A percentile compares a stretch with the other conserved stretches of the same genome.
phyloP scores from a whole-genome alignment of 2,113 vertebrate species.

The Connochaetes taurinus region DNA sequence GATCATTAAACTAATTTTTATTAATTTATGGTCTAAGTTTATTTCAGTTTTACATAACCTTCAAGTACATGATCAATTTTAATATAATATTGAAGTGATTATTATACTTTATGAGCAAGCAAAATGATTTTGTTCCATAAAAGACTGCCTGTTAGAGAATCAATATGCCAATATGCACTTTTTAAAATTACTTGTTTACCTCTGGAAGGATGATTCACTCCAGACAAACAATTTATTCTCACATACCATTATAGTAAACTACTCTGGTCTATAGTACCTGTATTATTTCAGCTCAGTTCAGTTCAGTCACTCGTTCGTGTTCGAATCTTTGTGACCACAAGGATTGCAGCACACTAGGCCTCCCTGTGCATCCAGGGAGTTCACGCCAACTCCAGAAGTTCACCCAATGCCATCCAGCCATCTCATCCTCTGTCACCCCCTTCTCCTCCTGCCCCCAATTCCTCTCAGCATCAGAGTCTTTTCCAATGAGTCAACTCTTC shows the following conservation, averaged over 20 bases:
- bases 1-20: background rate
- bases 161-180: too few relatives aligned
- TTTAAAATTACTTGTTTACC: background rate
- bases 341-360: too few relatives aligned
- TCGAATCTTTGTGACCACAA: too few relatives aligned
- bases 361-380: too few relatives aligned
- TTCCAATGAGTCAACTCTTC: too few relatives aligned
- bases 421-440: too few relatives aligned
- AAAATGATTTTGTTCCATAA: background rate
- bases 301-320: too few relatives aligned
- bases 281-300: background rate
- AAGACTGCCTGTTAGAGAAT: background rate
- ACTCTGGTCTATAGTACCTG: background rate
- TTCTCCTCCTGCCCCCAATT: too few relatives aligned
- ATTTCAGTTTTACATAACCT: background rate
- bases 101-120: background rate
- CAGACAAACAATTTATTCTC: background rate
- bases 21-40: background rate
- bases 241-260: background rate
- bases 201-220: background rate
- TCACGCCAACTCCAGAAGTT: too few relatives aligned
- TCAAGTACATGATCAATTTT: background rate
- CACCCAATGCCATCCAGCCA: too few relatives aligned
- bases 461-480: too few relatives aligned
- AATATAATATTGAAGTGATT: background rate